Evolutionary conservation across 1,140 invertebrate species (phyloP).

Genomic region (Halictus rubicundus): DNA sequence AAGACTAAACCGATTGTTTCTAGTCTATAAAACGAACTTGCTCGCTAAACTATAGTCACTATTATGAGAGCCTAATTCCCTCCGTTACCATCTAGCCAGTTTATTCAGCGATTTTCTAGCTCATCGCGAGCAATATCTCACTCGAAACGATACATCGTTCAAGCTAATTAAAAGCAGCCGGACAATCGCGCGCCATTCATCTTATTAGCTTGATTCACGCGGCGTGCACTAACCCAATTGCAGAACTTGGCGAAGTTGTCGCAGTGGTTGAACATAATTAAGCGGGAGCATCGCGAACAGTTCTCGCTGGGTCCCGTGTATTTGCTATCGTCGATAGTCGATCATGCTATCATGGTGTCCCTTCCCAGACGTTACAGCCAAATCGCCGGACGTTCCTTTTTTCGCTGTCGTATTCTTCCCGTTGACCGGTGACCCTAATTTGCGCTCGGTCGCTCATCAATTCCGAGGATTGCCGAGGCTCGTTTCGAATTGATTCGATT

Average conservation of each 20-base stretch:
- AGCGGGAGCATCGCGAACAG: not conserved
- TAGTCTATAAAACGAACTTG: too few relatives aligned
- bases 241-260: constrained; percentile 32
- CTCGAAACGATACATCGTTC: constrained; percentile 5
- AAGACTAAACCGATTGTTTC: too few relatives aligned
- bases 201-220: constrained; percentile 55
- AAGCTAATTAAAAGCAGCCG: constrained; percentile 45
- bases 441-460: constrained; percentile 37
- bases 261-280: constrained; percentile 34
- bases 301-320: not conserved
- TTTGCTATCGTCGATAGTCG: too few relatives aligned
- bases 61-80: not conserved
- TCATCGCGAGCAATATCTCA: not conserved
- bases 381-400: not conserved
- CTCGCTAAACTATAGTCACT: not conserved
- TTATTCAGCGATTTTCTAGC: constrained; percentile 11
- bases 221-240: constrained; percentile 30
- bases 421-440: constrained; percentile 50
- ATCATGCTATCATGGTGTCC: not conserved
- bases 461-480: constrained; percentile 28
- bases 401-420: constrained; percentile 11
- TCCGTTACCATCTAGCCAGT: not conserved
- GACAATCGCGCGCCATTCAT: constrained; percentile 44
- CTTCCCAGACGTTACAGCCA: not conserved
- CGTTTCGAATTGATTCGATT: constrained; percentile 55